Conservation (phyloP, 2,797 vertebrate species). For the Sibirionetta formosa region DNA sequence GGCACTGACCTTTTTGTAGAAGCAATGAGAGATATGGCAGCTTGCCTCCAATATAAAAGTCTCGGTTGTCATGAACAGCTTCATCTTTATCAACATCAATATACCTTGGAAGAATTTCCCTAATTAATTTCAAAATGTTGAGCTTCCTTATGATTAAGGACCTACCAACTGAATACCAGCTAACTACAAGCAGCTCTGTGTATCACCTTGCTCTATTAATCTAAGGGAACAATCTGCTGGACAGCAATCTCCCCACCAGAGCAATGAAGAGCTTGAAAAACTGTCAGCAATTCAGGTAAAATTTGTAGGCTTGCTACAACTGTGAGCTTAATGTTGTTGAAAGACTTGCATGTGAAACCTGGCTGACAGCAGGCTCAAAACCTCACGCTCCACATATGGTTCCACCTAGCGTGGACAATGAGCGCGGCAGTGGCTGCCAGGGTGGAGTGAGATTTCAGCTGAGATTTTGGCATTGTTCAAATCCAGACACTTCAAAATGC, state of each 20-base stretch:
- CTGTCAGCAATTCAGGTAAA: not conserved
- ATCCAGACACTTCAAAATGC: not conserved
- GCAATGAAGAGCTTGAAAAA: not conserved
- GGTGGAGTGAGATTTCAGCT: not conserved
- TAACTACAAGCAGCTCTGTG: not conserved
- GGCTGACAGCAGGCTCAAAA: not conserved
- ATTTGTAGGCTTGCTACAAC: not conserved
- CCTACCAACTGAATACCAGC: not conserved
- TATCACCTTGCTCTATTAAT: not conserved
- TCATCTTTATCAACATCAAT: not conserved
- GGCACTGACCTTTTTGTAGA: not conserved
- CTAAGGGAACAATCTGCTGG: not conserved
- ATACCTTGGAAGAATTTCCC: not conserved
- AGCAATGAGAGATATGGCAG: not conserved
- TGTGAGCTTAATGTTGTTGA: not conserved
- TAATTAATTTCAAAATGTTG: slow-evolving; percentile 9
- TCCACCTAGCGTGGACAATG: not conserved
- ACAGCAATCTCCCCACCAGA: not conserved
- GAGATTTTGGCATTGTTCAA: slow-evolving; percentile 36
- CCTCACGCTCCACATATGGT: not conserved
- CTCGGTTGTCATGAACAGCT: not conserved
- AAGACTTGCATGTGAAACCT: slow-evolving; percentile 13
- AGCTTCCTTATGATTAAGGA: not conserved
- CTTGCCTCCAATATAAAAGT: not conserved
- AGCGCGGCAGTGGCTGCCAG: not conserved